These are phyloP conservation scores for Drosophila lutescens DNA, from an alignment of 2,888 invertebrate species.

Conservation along the genomic window DNA sequence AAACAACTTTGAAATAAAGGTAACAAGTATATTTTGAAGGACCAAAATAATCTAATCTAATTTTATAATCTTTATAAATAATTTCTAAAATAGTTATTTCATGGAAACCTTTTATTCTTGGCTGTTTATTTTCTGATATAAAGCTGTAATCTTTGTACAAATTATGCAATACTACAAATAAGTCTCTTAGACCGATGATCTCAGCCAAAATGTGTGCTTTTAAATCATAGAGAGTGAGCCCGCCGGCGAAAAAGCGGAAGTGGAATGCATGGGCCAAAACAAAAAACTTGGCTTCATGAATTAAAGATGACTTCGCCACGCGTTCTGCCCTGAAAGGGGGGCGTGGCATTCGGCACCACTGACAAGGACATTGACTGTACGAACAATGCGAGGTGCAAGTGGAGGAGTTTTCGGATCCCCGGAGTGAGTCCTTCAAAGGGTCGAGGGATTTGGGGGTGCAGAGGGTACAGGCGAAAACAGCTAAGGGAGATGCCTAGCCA, in stretches of 20 bases:
- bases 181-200: neutral
- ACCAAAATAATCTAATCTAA: too few relatives aligned
- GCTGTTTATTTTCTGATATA: too few relatives aligned
- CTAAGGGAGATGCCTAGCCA: constrained; percentile 27
- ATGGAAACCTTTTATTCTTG: too few relatives aligned
- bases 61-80: too few relatives aligned
- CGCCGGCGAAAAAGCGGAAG: constrained; percentile 31
- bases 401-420: constrained; percentile 12
- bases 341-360: constrained; percentile 45
- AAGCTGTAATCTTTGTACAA: neutral
- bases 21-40: too few relatives aligned
- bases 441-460: neutral
- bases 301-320: constrained; percentile 71
- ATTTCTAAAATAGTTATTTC: too few relatives aligned
- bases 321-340: constrained; percentile 37
- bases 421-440: constrained; percentile 58
- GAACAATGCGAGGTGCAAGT: constrained; percentile 49
- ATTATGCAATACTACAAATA: constrained; percentile 21
- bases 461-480: neutral
- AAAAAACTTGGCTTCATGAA: constrained; percentile 65
- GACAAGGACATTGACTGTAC: constrained; percentile 39
- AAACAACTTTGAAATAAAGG: too few relatives aligned
- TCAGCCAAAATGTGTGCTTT: constrained; percentile 4
- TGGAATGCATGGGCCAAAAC: constrained; percentile 26
- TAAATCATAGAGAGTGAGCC: constrained; percentile 29